Conservation (phyloP, 2,797 vertebrate genomes). For the Mus minutoides region DNA sequence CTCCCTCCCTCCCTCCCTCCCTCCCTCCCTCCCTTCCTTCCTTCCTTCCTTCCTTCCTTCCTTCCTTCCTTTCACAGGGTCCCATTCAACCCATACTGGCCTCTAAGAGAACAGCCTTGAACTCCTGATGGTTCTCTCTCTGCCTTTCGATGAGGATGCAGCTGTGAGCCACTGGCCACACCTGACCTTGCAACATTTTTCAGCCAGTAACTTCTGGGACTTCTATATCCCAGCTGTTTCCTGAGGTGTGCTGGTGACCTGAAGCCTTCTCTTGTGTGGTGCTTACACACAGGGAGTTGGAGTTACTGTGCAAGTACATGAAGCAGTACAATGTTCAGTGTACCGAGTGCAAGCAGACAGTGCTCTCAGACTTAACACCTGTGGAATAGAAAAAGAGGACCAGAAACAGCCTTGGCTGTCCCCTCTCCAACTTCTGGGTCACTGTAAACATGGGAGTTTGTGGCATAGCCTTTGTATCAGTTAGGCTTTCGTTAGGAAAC, state of each 20-base stretch:
- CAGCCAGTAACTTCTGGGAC: not conserved
- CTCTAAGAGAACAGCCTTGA: not conserved
- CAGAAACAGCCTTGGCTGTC: not conserved
- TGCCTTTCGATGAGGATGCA: not conserved
- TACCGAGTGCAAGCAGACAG: not conserved
- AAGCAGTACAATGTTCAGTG: not conserved
- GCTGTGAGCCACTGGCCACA: too few relatives aligned
- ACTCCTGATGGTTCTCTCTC: not conserved
- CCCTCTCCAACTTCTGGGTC: not conserved
- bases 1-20: not conserved
- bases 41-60: too few relatives aligned
- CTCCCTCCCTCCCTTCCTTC: fast-evolving
- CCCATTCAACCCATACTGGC: not conserved
- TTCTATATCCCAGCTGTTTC: not conserved
- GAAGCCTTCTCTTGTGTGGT: too few relatives aligned
- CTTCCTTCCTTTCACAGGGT: not conserved
- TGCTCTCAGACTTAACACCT: not conserved
- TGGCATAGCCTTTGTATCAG: not conserved
- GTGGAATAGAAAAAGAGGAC: not conserved
- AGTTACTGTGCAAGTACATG: not conserved
- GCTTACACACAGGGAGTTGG: not conserved
- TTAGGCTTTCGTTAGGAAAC: too few relatives aligned
- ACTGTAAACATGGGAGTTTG: not conserved
- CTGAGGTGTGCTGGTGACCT: not conserved
- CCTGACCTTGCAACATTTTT: not conserved